A percentile compares a stretch with the other conserved stretches of the same genome.
Conservation (phyloP, 2,888 invertebrate genomes). For the Amorpha juglandis region DNA sequence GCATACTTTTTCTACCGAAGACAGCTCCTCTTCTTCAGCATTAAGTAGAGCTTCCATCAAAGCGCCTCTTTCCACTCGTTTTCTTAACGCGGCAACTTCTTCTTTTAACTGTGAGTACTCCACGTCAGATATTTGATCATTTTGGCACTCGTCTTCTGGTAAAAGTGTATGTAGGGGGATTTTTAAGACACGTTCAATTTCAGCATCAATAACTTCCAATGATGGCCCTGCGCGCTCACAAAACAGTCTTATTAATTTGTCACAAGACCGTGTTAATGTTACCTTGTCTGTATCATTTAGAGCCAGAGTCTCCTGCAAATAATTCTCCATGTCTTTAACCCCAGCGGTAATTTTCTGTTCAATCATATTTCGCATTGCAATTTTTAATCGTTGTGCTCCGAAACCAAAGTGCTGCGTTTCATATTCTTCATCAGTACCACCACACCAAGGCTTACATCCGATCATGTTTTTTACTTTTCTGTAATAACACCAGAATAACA, state of each 20-base stretch:
- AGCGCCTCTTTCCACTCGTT: slow-evolving; percentile 68
- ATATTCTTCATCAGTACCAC: slow-evolving; percentile 77
- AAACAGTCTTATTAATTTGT: slow-evolving; percentile 68
- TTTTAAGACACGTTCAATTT: slow-evolving; percentile 67
- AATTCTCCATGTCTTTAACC: slow-evolving; percentile 71
- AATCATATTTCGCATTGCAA: slow-evolving; percentile 74
- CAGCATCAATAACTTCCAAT: slow-evolving; percentile 63
- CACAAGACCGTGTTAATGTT: slow-evolving; percentile 66
- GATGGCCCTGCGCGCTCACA: slow-evolving; percentile 70
- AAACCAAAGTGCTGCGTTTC: slow-evolving; percentile 80
- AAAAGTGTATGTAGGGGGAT: slow-evolving; percentile 71
- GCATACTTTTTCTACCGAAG: slow-evolving; percentile 66
- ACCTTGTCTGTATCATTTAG: slow-evolving; percentile 71
- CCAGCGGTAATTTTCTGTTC: slow-evolving; percentile 72
- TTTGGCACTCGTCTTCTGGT: slow-evolving; percentile 71
- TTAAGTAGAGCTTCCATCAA: slow-evolving; percentile 70
- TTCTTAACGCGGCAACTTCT: slow-evolving; percentile 63
- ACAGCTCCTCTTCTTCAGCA: slow-evolving; percentile 69
- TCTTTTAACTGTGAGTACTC: slow-evolving; percentile 67
- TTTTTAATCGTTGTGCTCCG: slow-evolving; percentile 74
- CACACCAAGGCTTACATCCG: slow-evolving; percentile 64
- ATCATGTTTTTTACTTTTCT: slow-evolving; percentile 60
- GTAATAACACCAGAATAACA: too few relatives aligned
- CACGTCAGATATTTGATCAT: slow-evolving; percentile 61
- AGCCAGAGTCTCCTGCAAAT: slow-evolving; percentile 63